phyloP scores from a whole-genome alignment of 2,113 vertebrate species.

The Crotalus horridus region DNA sequence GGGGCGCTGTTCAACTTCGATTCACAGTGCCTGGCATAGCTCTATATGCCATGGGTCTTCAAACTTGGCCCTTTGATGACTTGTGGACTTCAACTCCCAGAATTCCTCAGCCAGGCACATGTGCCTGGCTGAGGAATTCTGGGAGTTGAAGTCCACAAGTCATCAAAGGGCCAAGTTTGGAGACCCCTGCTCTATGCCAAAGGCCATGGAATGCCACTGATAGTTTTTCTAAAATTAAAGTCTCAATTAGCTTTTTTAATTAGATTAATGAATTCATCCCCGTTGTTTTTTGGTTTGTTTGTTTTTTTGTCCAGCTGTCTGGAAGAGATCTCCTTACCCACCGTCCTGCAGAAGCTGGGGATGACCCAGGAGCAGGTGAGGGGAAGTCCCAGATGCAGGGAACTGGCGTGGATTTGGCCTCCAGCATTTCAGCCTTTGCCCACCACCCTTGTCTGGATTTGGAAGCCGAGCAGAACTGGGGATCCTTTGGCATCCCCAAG shows the following conservation, averaged over 20 bases:
- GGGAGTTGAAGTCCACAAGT: no score
- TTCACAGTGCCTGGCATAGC: no score
- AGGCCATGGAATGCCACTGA: background rate
- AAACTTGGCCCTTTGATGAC: no score
- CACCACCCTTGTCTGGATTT: background rate
- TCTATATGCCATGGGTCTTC: no score
- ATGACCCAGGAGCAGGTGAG: constrained; percentile 71
- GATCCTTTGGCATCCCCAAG: background rate
- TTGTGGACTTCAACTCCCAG: no score
- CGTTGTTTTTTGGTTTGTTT: background rate
- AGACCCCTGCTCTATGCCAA: background rate
- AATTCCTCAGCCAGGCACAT: no score
- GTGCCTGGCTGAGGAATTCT: no score
- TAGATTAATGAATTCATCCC: background rate
- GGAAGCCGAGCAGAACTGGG: background rate
- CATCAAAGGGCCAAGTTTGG: no score
- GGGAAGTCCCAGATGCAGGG: no score
- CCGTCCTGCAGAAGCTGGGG: constrained; percentile 65
- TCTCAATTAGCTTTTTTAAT: background rate
- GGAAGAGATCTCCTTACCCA: constrained; percentile 72
- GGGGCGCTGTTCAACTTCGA: no score
- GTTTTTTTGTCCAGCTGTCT: constrained; percentile 50
- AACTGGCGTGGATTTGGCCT: no score
- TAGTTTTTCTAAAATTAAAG: background rate
- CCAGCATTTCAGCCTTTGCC: background rate